These are phyloP conservation scores for Agrilus planipennis DNA, from an alignment of 1,140 invertebrate genomes.

Conservation along the genomic window DNA sequence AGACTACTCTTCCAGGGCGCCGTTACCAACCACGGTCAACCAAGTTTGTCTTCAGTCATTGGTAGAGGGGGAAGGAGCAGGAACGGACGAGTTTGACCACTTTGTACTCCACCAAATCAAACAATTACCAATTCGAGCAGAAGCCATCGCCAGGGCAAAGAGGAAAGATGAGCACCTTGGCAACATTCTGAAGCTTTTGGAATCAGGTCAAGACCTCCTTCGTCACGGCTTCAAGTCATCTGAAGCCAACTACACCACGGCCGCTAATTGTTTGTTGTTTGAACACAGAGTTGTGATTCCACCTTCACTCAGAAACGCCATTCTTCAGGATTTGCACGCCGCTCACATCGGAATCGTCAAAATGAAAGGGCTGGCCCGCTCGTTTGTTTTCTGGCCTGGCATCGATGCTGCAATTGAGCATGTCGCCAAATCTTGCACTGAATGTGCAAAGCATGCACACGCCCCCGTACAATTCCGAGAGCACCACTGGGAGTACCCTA, in stretches of 20 bases:
- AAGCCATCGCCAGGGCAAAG: constrained; percentile 15
- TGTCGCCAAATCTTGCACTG: not conserved
- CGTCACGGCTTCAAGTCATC: no score
- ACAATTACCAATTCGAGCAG: no score
- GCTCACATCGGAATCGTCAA: not conserved
- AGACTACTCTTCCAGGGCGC: constrained; percentile 2
- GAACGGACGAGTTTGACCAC: no score
- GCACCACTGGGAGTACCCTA: constrained; percentile 1
- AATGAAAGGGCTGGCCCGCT: not conserved
- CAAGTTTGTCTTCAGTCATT: no score
- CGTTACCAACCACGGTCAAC: constrained; percentile 1
- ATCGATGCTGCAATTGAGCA: not conserved
- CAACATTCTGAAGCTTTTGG: no score
- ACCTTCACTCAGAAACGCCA: not conserved
- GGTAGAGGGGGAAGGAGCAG: no score
- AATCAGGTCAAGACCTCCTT: no score
- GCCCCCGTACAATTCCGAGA: constrained; percentile 2
- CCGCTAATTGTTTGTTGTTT: constrained; percentile 1
- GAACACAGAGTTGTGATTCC: constrained; percentile 1
- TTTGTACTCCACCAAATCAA: no score
- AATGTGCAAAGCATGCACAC: constrained; percentile 7
- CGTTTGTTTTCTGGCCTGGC: constrained; percentile 1
- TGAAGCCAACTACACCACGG: no score
- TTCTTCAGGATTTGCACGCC: not conserved
- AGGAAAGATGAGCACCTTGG: not conserved